These are phyloP conservation scores for Zootermopsis nevadensis DNA, from an alignment of 2,888 invertebrate genomes.

Conservation along the genomic window DNA sequence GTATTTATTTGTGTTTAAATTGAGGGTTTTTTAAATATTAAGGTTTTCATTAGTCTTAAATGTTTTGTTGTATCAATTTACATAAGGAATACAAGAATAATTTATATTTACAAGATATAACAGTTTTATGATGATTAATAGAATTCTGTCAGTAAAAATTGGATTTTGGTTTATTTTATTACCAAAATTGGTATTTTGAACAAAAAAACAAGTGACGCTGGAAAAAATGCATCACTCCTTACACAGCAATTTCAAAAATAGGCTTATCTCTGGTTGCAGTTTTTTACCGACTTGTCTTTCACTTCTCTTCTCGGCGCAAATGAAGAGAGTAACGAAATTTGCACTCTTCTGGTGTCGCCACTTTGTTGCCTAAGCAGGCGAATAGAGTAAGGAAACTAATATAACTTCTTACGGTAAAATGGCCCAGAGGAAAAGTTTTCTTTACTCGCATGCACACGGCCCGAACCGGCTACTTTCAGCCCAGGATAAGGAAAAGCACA, in stretches of 20 bases:
- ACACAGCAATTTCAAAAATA: not conserved
- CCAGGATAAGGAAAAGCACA: not conserved
- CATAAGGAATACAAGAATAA: no score
- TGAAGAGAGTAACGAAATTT: not conserved
- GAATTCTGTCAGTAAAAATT: no score
- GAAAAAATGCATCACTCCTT: not conserved
- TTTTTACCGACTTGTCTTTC: not conserved
- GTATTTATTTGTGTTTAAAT: no score
- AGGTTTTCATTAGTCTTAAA: no score
- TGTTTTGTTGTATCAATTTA: no score
- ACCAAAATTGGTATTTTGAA: not conserved
- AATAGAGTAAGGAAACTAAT: conserved; percentile 15
- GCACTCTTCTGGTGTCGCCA: not conserved
- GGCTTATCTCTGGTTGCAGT: not conserved
- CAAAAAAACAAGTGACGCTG: not conserved
- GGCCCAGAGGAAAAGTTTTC: conserved; percentile 9
- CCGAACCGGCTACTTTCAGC: not conserved
- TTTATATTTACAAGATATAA: no score
- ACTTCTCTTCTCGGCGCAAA: not conserved
- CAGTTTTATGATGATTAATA: no score
- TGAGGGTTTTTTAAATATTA: no score
- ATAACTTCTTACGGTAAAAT: conserved; percentile 32
- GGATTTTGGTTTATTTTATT: no score
- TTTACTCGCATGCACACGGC: not conserved
- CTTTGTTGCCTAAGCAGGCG: not conserved